These are phyloP conservation scores for Amphiprion ocellaris DNA, from an alignment of 2,113 vertebrate species.

Conservation along the genomic window DNA sequence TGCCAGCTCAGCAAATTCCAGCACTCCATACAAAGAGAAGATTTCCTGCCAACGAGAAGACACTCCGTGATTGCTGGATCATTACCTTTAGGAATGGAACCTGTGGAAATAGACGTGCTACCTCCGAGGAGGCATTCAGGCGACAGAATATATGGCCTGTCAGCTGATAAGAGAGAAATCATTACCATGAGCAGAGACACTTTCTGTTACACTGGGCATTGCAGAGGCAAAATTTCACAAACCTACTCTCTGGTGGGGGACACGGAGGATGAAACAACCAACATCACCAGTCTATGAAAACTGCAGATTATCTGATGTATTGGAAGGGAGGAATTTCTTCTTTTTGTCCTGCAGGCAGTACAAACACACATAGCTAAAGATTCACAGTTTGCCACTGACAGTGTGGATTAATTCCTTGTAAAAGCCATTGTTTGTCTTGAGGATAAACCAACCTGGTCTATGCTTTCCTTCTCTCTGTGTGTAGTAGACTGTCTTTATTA, in stretches of 20 bases:
- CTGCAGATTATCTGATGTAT: conserved; percentile 23
- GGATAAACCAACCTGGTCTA: conserved; percentile 32
- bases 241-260: conserved; percentile 23
- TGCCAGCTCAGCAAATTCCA: conserved; percentile 63
- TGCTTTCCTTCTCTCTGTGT: conserved; percentile 1
- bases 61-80: conserved; percentile 53
- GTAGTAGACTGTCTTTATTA: background rate
- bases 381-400: conserved; percentile 30
- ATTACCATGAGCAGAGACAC: conserved; percentile 24
- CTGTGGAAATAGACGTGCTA: conserved; percentile 57
- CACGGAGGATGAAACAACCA: conserved; percentile 41
- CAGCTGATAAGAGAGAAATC: conserved; percentile 50
- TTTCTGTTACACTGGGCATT: conserved; percentile 24
- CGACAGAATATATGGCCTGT: conserved; percentile 45
- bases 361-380: conserved; percentile 6
- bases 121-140: conserved; percentile 70
- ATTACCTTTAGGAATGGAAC: conserved; percentile 49
- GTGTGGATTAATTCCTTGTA: conserved; percentile 16
- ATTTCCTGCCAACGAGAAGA: conserved; percentile 62
- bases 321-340: conserved; percentile 8
- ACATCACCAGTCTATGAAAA: conserved; percentile 65
- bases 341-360: conserved; percentile 19
- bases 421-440: conserved; percentile 44
- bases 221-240: conserved; percentile 33
- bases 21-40: conserved; percentile 25